These are phyloP conservation scores for Loris lydekkerianus DNA, from an alignment of 2,797 vertebrate species.

Conservation along the genomic window DNA sequence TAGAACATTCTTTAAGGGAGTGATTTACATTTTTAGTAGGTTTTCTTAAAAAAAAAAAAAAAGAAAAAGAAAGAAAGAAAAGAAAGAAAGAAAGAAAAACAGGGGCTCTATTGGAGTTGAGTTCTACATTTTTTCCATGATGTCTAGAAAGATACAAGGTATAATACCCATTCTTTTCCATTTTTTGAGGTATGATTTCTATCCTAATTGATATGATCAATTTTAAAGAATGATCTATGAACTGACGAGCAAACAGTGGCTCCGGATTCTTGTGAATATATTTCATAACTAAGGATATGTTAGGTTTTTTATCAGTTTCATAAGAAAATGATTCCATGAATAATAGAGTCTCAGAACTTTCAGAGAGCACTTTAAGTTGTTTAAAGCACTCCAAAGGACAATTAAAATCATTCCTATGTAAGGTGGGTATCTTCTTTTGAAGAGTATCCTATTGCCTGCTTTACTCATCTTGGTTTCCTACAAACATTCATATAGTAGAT, in stretches of 20 bases:
- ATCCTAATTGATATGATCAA: too few relatives aligned
- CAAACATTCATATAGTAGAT: slow-evolving; percentile 50
- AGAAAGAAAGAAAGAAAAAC: too few relatives aligned
- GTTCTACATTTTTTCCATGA: too few relatives aligned
- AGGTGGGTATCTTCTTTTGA: slow-evolving; percentile 35
- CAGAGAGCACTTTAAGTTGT: slow-evolving; percentile 23
- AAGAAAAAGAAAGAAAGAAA: too few relatives aligned
- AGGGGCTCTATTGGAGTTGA: too few relatives aligned
- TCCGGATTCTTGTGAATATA: not conserved
- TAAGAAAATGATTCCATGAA: slow-evolving; percentile 1
- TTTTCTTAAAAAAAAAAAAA: too few relatives aligned
- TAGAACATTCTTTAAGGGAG: slow-evolving; percentile 53
- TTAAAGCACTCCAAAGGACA: not conserved
- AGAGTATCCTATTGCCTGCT: not conserved
- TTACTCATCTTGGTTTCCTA: slow-evolving; percentile 53
- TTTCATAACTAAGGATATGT: not conserved
- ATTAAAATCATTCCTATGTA: slow-evolving; percentile 57
- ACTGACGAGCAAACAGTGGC: too few relatives aligned
- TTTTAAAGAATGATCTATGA: too few relatives aligned
- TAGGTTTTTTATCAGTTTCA: slow-evolving; percentile 29
- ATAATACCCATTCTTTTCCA: too few relatives aligned
- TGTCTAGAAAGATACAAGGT: too few relatives aligned
- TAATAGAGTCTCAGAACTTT: not conserved
- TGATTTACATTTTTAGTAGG: slow-evolving; percentile 46
- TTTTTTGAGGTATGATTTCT: too few relatives aligned